Evolutionary conservation across 2,888 invertebrate species (phyloP).

Genomic region (Malacosoma neustria): DNA sequence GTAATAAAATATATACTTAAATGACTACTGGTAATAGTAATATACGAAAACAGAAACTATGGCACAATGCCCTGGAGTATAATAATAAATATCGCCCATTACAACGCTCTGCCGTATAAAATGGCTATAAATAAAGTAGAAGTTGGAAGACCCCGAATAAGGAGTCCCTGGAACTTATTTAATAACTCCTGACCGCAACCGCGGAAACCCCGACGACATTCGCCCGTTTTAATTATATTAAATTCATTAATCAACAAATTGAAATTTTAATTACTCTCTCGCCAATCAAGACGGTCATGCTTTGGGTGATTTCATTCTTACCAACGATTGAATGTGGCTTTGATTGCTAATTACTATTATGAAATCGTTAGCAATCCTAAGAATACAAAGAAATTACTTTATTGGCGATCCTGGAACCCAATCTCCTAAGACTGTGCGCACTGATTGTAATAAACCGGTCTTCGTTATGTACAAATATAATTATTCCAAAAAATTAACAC

Average conservation of each 20-base stretch:
- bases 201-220: background rate
- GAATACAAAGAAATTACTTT: too few species aligned
- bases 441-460: too few species aligned
- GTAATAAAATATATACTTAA: too few species aligned
- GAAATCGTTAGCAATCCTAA: too few species aligned
- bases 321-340: too few species aligned
- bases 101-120: background rate
- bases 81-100: background rate
- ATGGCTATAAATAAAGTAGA: conserved; percentile 1
- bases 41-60: too few species aligned
- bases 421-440: too few species aligned
- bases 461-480: too few species aligned
- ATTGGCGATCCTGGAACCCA: too few species aligned
- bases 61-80: background rate
- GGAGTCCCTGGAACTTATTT: background rate
- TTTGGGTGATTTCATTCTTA: background rate
- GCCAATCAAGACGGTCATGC: background rate
- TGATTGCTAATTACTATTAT: too few species aligned
- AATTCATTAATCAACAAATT: background rate
- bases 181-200: background rate
- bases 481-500: too few species aligned
- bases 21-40: too few species aligned
- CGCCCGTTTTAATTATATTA: background rate
- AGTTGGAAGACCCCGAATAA: background rate
- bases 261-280: background rate